Evolutionary conservation across 2,797 vertebrate genomes (phyloP).

Genomic region (Phyllotis vaccarum): DNA sequence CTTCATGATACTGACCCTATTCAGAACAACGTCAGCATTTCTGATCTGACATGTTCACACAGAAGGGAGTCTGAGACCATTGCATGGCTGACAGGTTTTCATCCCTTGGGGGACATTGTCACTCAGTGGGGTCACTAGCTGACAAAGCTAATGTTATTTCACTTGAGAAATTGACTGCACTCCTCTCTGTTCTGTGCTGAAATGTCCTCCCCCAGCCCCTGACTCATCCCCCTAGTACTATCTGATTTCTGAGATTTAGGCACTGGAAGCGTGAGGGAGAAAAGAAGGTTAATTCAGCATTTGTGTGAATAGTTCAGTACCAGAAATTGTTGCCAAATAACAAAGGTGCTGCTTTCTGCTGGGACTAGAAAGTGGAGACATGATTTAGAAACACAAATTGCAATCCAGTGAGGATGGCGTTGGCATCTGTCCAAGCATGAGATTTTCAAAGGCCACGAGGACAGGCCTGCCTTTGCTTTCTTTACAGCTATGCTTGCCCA

Average conservation of each 20-base stretch:
- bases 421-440: not conserved
- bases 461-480: not conserved
- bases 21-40: not conserved
- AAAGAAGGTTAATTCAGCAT: constrained; percentile 4
- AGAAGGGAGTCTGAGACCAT: not conserved
- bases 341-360: not conserved
- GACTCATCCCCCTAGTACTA: not conserved
- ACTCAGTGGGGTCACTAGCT: not conserved
- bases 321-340: constrained; percentile 19
- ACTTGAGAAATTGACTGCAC: not conserved
- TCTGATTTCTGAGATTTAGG: constrained; percentile 26
- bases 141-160: not conserved
- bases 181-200: not conserved
- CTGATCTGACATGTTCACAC: not conserved
- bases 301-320: constrained; percentile 13
- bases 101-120: not conserved
- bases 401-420: not conserved
- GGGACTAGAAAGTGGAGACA: constrained; percentile 5
- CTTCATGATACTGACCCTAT: not conserved
- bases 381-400: not conserved
- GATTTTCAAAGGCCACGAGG: not conserved
- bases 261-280: not conserved
- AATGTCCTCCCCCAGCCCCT: not conserved
- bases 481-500: not conserved
- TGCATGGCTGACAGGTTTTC: not conserved